phyloP scores from a whole-genome alignment of 2,888 invertebrate species.

The Coenonympha arcania region DNA sequence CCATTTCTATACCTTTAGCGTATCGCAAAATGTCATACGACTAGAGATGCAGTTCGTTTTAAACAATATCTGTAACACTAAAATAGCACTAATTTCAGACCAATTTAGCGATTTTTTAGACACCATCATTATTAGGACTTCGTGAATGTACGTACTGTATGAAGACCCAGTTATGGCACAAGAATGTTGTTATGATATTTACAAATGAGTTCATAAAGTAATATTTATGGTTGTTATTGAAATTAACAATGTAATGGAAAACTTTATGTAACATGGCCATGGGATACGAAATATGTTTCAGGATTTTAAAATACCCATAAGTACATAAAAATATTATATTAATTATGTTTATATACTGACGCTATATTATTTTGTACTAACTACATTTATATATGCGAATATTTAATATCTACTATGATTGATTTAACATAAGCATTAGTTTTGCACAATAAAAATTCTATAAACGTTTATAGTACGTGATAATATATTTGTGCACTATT shows the following conservation, averaged over 20 bases:
- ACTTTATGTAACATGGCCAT: neutral
- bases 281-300: neutral
- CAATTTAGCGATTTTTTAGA: too few species aligned
- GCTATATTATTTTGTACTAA: slow-evolving; percentile 28
- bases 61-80: too few species aligned
- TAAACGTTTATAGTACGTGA: slow-evolving; percentile 37
- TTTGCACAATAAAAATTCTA: slow-evolving; percentile 29
- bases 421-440: slow-evolving; percentile 29
- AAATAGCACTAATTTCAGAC: too few species aligned
- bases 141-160: neutral
- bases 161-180: neutral
- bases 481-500: slow-evolving; percentile 63
- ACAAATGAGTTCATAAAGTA: slow-evolving; percentile 4
- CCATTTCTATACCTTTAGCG: too few species aligned
- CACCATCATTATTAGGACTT: too few species aligned
- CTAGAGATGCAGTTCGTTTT: too few species aligned
- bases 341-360: slow-evolving; percentile 3
- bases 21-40: too few species aligned
- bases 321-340: too few species aligned
- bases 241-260: neutral
- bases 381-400: slow-evolving; percentile 33
- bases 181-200: neutral
- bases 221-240: neutral
- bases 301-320: neutral
- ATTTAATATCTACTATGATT: slow-evolving; percentile 27